Conservation (phyloP, 2,888 invertebrate genomes). For the Lacanobia wlatinum region DNA sequence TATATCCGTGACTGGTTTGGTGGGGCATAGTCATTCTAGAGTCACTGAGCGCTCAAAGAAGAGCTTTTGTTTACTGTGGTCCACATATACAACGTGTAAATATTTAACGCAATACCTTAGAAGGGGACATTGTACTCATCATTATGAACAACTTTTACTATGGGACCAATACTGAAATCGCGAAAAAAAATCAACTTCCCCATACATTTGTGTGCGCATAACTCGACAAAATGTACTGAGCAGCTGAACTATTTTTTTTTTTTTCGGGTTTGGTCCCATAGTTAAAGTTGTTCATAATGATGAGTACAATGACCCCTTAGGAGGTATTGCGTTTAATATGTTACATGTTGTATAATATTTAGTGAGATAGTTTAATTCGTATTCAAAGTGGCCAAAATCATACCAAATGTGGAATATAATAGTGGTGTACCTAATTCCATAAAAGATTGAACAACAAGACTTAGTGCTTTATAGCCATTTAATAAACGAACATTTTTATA, state of each 20-base stretch:
- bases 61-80: conserved; percentile 66
- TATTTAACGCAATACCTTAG: no score
- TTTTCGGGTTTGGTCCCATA: no score
- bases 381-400: conserved; percentile 54
- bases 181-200: no score
- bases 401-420: conserved; percentile 14
- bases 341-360: conserved; percentile 10
- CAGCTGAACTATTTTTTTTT: no score
- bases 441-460: conserved; percentile 29
- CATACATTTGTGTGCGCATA: no score
- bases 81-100: conserved; percentile 41
- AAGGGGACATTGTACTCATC: no score
- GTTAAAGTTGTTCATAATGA: no score
- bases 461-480: conserved; percentile 15
- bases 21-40: conserved; percentile 64
- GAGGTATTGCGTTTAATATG: no score
- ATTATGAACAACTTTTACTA: no score
- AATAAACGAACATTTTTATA: conserved; percentile 28
- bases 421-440: conserved; percentile 21
- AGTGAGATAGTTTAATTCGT: conserved; percentile 57
- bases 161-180: no score
- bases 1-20: conserved; percentile 83
- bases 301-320: no score
- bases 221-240: no score
- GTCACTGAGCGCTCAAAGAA: conserved; percentile 54